Conservation (phyloP, 2,113 vertebrate genomes). For the Actinemys pallida region DNA sequence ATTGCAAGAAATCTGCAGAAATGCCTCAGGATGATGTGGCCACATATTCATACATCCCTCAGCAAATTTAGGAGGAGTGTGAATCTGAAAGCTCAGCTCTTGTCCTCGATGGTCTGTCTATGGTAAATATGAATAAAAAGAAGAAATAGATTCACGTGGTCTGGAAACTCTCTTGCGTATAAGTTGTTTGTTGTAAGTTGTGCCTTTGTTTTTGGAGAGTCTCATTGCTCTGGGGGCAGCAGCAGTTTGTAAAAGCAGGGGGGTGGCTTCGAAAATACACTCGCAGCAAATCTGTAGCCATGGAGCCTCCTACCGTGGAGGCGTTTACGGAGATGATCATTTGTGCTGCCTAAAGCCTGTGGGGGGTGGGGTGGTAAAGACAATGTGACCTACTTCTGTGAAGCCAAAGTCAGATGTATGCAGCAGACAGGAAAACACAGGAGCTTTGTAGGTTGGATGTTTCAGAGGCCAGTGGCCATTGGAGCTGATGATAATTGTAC, state of each 20-base stretch:
- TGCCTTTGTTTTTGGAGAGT: not conserved
- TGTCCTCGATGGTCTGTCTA: not conserved
- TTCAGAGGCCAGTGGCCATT: not conserved
- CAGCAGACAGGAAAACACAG: not conserved
- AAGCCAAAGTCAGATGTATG: not conserved
- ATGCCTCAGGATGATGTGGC: not conserved
- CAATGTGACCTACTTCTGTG: not conserved
- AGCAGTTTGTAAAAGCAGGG: not conserved
- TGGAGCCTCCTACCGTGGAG: not conserved
- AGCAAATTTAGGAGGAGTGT: not conserved
- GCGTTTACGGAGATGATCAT: not conserved
- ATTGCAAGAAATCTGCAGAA: not conserved
- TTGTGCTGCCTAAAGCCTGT: not conserved
- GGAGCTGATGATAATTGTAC: not conserved
- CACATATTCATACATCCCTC: not conserved
- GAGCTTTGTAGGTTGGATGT: not conserved
- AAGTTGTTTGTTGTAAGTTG: not conserved
- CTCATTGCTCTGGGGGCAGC: not conserved
- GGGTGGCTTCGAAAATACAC: not conserved
- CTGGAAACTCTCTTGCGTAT: not conserved
- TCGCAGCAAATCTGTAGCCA: not conserved
- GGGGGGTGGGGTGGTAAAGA: not conserved
- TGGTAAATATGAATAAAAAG: not conserved
- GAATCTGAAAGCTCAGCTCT: not conserved
- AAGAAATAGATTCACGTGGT: not conserved